Conservation (phyloP, 2,888 invertebrate species). For the Spisula solida region DNA sequence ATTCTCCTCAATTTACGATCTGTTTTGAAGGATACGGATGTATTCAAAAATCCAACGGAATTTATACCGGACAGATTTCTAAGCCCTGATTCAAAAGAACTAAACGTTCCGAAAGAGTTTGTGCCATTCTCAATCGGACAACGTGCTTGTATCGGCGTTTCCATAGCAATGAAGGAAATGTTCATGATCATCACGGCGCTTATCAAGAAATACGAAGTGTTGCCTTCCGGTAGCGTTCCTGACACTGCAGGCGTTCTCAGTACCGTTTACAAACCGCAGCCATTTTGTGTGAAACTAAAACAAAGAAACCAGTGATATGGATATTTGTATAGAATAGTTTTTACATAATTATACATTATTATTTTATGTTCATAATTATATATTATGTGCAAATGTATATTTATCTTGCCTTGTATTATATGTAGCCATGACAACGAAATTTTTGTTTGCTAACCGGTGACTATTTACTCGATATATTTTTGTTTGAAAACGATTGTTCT, state of each 20-base stretch:
- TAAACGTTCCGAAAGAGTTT: slow-evolving; percentile 44
- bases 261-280: slow-evolving; percentile 35
- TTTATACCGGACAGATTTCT: slow-evolving; percentile 63
- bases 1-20: slow-evolving; percentile 49
- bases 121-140: slow-evolving; percentile 57
- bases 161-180: slow-evolving; percentile 59
- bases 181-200: slow-evolving; percentile 55
- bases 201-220: slow-evolving; percentile 53
- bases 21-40: slow-evolving; percentile 38
- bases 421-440: too few species aligned
- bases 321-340: too few species aligned
- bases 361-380: too few species aligned
- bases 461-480: background rate
- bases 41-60: slow-evolving; percentile 51
- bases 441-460: slow-evolving; percentile 2
- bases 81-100: background rate
- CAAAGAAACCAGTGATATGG: background rate
- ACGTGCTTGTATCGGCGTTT: slow-evolving; percentile 60
- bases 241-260: slow-evolving; percentile 35
- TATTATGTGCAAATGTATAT: too few species aligned
- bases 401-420: too few species aligned
- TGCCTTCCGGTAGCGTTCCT: slow-evolving; percentile 32
- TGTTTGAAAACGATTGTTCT: background rate
- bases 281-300: slow-evolving; percentile 30
- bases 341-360: too few species aligned